phyloP scores from a whole-genome alignment of 2,888 invertebrate genomes.

The Notodonta dromedarius region DNA sequence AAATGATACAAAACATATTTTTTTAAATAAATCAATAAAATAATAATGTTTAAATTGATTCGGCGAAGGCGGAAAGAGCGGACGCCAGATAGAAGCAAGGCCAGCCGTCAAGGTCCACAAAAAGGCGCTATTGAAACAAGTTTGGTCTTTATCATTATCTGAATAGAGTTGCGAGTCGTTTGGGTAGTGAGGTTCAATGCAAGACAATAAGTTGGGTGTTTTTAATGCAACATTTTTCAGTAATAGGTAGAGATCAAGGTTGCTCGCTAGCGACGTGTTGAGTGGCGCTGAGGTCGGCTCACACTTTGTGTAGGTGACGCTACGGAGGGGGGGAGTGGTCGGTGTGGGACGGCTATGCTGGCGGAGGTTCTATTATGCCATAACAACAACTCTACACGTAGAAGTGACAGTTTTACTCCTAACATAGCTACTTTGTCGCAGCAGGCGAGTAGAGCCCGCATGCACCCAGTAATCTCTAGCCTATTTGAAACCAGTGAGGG shows the following conservation, averaged over 20 bases:
- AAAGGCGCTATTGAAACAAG: conserved; percentile 46
- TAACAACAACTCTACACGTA: not conserved
- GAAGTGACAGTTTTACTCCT: not conserved
- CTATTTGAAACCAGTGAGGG: too few species aligned
- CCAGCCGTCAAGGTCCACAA: conserved; percentile 73
- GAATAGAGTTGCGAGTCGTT: conserved; percentile 51
- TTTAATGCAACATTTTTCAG: conserved; percentile 81
- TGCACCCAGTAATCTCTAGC: too few species aligned
- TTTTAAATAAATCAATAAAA: conserved; percentile 60
- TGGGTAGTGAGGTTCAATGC: conserved; percentile 39
- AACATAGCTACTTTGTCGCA: too few species aligned
- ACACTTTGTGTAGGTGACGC: conserved; percentile 11
- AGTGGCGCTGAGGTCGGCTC: conserved; percentile 41
- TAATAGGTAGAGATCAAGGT: conserved; percentile 81
- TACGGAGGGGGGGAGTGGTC: conserved; percentile 15
- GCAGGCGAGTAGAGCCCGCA: too few species aligned
- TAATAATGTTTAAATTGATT: conserved; percentile 78
- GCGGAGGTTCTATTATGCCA: not conserved
- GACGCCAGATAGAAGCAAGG: conserved; percentile 79
- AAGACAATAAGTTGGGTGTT: conserved; percentile 77
- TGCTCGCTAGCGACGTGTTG: conserved; percentile 42
- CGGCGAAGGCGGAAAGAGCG: conserved; percentile 83
- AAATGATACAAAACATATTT: conserved; percentile 36
- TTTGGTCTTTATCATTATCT: conserved; percentile 40
- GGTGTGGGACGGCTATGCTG: not conserved